Base-by-base conservation (phyloP, 2,888 invertebrate genomes). In the Aporophyla lueneburgensis region DNA sequence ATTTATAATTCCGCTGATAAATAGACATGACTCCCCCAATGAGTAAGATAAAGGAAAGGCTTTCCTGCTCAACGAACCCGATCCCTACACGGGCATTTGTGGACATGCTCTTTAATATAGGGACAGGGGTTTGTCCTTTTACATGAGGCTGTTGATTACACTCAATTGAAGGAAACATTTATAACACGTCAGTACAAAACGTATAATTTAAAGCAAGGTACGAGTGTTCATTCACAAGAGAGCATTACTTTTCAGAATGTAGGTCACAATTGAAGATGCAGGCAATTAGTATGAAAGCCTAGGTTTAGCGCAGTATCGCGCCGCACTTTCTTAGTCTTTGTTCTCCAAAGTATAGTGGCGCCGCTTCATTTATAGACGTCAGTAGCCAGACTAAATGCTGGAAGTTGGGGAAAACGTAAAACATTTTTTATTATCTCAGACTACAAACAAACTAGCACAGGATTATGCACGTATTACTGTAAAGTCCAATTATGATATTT, bases 261-360 rank as follows among this genome's bases (percentile, higher is more conserved):
- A 61, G 54, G 78, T 62, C 59, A 62, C 61, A 46, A 82, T 61
- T 43, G 19, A 71, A 76, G 58, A 68, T 24, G 61, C 67, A 68
- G 43, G 66, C 82, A 81, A 78, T 78, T 78, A 81, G 61, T 61
- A 66, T 67, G 76, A 75, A 82, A 79, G 82, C 76, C 46, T 76
- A 46, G 62, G 76, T 66, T 71, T 61, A 72, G 72, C 58, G 27
- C 16, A 65, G 63, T 14, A 43, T 58, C 56, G 61, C 54, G 76
- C 51, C 27, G n/a, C 63, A 54, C 53, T 69, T 58, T 68, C 53
- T 77, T 53, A 63, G 40, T 62, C 46, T 69, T 63, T 77, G 83
- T 76, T 77, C 27, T 58, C 49, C n/a, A 59, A 77, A 70, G 43
- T 70, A 59, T 71, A 66, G 40, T 83, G 58, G 69, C 21, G 58